phyloP scores from a whole-genome alignment of 2,888 invertebrate genomes.

The Xestoiulus laeticollis region DNA sequence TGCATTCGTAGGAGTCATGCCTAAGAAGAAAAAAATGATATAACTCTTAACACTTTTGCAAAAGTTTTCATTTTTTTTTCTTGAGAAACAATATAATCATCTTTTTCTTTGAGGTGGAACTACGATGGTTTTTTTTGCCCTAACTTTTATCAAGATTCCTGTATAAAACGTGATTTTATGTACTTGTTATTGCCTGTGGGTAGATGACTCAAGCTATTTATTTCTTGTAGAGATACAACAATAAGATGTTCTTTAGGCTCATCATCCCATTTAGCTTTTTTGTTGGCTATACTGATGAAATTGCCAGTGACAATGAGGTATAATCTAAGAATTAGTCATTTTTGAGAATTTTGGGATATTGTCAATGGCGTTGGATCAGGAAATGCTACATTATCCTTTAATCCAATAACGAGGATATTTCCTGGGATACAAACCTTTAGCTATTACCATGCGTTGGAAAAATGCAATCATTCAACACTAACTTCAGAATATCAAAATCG shows the following conservation, averaged over 20 bases:
- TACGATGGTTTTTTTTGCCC: not conserved
- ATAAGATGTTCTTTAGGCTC: not conserved
- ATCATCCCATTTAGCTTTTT: conserved; percentile 18
- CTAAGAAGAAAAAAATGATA: not conserved
- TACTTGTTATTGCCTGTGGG: not conserved
- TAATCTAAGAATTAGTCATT: conserved; percentile 14
- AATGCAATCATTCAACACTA: not conserved
- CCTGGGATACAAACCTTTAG: not conserved
- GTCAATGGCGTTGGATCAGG: not conserved
- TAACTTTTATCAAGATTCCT: conserved; percentile 14
- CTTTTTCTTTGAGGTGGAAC: conserved; percentile 17
- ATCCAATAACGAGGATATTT: not conserved
- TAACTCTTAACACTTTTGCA: not conserved
- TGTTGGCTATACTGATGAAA: conserved; percentile 1
- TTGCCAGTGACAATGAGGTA: conserved; percentile 26
- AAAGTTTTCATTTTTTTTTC: conserved; percentile 5
- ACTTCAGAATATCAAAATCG: conserved; percentile 11
- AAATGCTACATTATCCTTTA: not conserved
- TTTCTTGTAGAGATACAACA: not conserved
- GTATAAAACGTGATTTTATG: not conserved
- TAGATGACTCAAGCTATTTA: conserved; percentile 19
- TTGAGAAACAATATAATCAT: conserved; percentile 4
- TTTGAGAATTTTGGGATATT: not conserved
- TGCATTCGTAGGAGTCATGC: conserved; percentile 4
- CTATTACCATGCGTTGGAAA: not conserved